Base-by-base conservation (phyloP, 1,140 invertebrate genomes). In the Ephestia elutella region DNA sequence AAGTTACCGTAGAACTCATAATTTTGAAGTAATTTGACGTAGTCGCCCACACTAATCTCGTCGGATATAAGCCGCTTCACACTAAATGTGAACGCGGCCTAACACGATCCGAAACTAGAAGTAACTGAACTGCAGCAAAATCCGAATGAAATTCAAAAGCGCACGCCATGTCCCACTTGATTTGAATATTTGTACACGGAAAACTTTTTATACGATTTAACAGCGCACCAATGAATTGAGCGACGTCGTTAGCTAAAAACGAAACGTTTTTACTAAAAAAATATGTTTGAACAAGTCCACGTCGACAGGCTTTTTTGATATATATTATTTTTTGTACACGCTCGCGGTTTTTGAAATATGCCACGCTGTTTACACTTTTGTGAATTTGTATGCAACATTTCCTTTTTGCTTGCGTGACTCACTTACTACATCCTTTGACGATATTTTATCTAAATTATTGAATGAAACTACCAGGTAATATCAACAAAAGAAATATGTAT, bases 141-240 rank as follows among this genome's bases (percentile, higher is more conserved):
- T 72, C 61, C 60, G 68, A 75, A 75, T 71, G 62, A 68, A 75
- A 72, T 70, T 74, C 62, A 68, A 65, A 72, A 72, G 70, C 62
- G 60, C 70, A 64, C 65, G 49, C 49, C 63, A 61, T 68, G 64
- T 68, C 65, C 68, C 68, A 68, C 59, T 69, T 62, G 58, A 71
- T 71, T 70, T 71, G 62, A 71, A 71, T 74, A 71, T 74, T 74
- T 74, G 66, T 63, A 62, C 51, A 66, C 61, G 38, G 51, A 49
- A 60, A 63, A 66, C 58, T 56, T 68, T 68, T 66, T 68, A 54
- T 56, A 54, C 56, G 57, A 49, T 50, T 55, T 32, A 57, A 49
- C 54, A 54, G 17, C 56, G 60, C 56, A n/a, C 58, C 57, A 49
- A 60, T 55, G 51, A 60, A 62, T 61, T 68, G 56, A 58, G 61